A percentile compares a stretch with the other conserved stretches of the same genome.
Evolutionary conservation across 2,113 vertebrate species (phyloP).

Genomic region (Chaenocephalus aceratus): DNA sequence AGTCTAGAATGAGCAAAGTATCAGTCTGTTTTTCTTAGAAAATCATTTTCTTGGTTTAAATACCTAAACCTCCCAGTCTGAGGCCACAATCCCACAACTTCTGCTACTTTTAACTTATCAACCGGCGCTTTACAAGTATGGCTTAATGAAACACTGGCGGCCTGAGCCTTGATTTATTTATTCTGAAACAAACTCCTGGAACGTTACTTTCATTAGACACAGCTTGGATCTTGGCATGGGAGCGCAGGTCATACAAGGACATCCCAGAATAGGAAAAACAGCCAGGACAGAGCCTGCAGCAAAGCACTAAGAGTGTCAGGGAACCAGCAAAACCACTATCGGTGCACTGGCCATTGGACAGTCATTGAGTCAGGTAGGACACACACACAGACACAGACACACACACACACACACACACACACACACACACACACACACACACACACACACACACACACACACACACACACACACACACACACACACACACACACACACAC

Average conservation of each 20-base stretch:
- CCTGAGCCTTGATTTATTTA: conserved; percentile 40
- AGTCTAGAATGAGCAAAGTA: background rate
- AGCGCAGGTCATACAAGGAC: conserved; percentile 80
- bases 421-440: too few species aligned
- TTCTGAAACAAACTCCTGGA: conserved; percentile 71
- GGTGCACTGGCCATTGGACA: conserved; percentile 43
- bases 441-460: background rate
- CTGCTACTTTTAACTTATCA: conserved; percentile 55
- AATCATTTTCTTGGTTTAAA: conserved; percentile 5
- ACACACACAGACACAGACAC: background rate
- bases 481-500: conserved; percentile 21
- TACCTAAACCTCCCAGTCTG: conserved; percentile 8
- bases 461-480: background rate
- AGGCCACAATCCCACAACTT: conserved; percentile 25
- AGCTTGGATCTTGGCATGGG: conserved; percentile 78
- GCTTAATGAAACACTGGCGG: conserved; percentile 54
- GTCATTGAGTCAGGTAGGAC: conserved; percentile 39
- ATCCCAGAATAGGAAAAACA: conserved; percentile 83
- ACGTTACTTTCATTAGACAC: conserved; percentile 79
- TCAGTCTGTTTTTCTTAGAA: background rate
- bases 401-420: background rate
- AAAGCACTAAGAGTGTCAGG: conserved; percentile 70
- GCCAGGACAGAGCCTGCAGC: conserved; percentile 77
- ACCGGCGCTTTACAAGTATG: conserved; percentile 46
- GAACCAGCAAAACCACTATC: conserved; percentile 69